phyloP scores from a whole-genome alignment of 2,888 invertebrate species.

The Ophion slaviceki region DNA sequence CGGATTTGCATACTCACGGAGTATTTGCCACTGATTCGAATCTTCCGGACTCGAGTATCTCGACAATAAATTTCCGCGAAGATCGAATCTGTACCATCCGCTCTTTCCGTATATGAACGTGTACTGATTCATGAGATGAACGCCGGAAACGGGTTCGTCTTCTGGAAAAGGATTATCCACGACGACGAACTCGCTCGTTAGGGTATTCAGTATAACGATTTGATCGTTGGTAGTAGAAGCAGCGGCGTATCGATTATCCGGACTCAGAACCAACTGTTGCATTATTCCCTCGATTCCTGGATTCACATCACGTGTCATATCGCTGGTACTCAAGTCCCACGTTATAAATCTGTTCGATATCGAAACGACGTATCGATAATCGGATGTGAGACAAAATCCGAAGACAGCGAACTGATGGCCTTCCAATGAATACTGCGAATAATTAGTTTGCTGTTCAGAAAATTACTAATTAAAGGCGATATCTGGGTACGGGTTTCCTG shows the following conservation, averaged over 20 bases:
- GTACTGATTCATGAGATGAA: conserved; percentile 88
- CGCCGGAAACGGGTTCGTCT: conserved; percentile 87
- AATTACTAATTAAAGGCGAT: background rate
- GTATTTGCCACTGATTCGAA: conserved; percentile 89
- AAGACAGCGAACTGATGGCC: conserved; percentile 99
- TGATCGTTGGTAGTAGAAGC: conserved; percentile 98
- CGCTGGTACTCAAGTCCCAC: conserved; percentile 98
- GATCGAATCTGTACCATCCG: conserved; percentile 91
- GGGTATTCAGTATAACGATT: conserved; percentile 93
- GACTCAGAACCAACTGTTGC: conserved; percentile 96
- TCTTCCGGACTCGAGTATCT: conserved; percentile 86
- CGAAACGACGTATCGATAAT: conserved; percentile 96
- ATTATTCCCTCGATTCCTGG: conserved; percentile 98
- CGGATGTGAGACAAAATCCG: conserved; percentile 94
- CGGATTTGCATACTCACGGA: conserved; percentile 84
- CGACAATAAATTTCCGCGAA: conserved; percentile 90
- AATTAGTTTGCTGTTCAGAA: background rate
- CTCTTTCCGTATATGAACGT: conserved; percentile 91
- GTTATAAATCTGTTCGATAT: conserved; percentile 98
- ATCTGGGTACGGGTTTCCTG: no score
- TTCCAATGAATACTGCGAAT: conserved; percentile 94
- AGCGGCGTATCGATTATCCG: conserved; percentile 98
- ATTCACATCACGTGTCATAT: conserved; percentile 95
- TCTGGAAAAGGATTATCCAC: conserved; percentile 93
- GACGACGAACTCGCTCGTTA: conserved; percentile 96